Percentiles rank a stretch among this genome's conserved stretches.
These are phyloP conservation scores for Allygus modestus DNA, from an alignment of 2,888 invertebrate genomes.

Conservation along the genomic window DNA sequence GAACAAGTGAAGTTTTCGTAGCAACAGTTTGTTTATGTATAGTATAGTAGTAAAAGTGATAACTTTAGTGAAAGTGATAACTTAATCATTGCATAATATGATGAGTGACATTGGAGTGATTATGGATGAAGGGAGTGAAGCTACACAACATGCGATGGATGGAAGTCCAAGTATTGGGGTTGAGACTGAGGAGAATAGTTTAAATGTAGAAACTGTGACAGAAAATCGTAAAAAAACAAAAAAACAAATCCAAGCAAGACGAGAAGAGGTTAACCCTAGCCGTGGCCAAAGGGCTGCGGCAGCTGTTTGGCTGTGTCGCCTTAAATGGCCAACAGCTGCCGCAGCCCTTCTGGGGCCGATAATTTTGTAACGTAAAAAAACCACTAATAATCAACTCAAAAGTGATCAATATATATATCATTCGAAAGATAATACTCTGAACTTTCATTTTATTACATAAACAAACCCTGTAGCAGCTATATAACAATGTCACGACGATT, in stretches of 20 bases:
- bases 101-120: background rate
- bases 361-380: too few relatives aligned
- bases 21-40: slow-evolving; percentile 9
- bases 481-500: too few relatives aligned
- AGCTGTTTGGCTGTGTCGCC: too few relatives aligned
- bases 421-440: too few relatives aligned
- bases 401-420: too few relatives aligned
- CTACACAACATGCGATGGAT: slow-evolving; percentile 5
- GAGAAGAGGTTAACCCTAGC: background rate
- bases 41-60: background rate
- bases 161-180: slow-evolving; percentile 5
- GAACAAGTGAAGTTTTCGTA: background rate
- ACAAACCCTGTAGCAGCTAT: too few relatives aligned
- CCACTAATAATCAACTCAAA: too few relatives aligned
- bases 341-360: too few relatives aligned
- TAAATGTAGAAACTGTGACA: slow-evolving; percentile 9
- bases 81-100: slow-evolving; percentile 9
- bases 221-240: background rate
- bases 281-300: too few relatives aligned
- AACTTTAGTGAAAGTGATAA: background rate
- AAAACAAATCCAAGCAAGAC: slow-evolving; percentile 3
- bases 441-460: too few relatives aligned
- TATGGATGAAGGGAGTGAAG: background rate
- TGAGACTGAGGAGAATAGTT: slow-evolving; percentile 9
- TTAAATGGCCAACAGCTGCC: too few relatives aligned